Percentiles rank a stretch among this genome's conserved stretches.
phyloP scores from a whole-genome alignment of 2,113 vertebrate species.

The Stegostoma tigrinum region DNA sequence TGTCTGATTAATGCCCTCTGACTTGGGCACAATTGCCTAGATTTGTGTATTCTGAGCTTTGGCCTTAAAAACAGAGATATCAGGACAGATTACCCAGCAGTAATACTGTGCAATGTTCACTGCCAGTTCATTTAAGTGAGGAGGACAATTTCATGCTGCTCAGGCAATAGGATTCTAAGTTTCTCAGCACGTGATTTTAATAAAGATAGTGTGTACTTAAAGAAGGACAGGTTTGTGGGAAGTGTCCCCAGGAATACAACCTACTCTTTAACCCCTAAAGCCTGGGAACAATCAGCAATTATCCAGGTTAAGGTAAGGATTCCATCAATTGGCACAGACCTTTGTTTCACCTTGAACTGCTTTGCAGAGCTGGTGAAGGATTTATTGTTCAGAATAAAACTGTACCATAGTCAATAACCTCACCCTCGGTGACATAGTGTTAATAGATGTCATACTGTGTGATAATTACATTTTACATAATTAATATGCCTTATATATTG shows the following conservation, averaged over 20 bases:
- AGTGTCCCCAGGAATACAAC: background rate
- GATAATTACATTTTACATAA: conserved; percentile 15
- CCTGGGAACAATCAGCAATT: background rate
- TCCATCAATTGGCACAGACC: background rate
- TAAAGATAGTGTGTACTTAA: background rate
- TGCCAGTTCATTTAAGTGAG: background rate
- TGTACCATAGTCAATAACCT: background rate
- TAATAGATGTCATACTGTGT: background rate
- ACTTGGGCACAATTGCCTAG: background rate
- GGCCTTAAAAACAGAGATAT: background rate
- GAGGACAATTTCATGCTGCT: background rate
- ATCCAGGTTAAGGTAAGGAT: background rate
- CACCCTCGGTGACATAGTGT: background rate
- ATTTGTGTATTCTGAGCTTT: background rate
- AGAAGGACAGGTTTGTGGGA: background rate
- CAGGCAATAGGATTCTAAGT: background rate
- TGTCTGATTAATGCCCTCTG: background rate
- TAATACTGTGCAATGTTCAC: background rate
- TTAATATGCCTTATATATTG: background rate
- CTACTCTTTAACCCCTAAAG: background rate
- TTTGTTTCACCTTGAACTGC: conserved; percentile 26
- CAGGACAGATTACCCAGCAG: background rate
- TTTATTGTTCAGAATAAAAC: background rate
- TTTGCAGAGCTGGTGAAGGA: background rate
- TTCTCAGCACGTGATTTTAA: background rate